Base-by-base conservation (phyloP, 2,888 invertebrate genomes). In the Eudiplozoon nipponicum region DNA sequence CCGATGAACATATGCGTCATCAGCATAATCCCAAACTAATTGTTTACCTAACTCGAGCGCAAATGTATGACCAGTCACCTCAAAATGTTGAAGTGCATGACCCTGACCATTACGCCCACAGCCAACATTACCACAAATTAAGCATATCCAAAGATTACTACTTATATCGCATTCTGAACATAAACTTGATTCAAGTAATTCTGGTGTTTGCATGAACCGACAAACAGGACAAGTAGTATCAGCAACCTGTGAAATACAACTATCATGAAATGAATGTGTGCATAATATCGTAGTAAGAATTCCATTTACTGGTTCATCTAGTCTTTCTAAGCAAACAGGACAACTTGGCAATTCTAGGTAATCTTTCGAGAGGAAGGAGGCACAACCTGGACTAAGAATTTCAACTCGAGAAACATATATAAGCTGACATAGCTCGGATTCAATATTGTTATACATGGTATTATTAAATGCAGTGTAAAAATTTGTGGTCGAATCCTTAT, bases 21-120 rank as follows among this genome's bases (percentile, higher is more conserved):
- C 86, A 38, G 84, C 84, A 56, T 98, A 98, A 55, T 98, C 98
- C 98, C 98, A 98, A 0, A 98, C 94, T 37, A 81, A 66, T 53
- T 84, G 80, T 33, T 77, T 80, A 1, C 84, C 86, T 42, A 43
- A 61, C 55, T 94, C 84, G 65, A 98, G 68, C 3, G 86, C 78
- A 53, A 81, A 98, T 15, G 84, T 84, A 59, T 98, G 94, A 49
- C 80, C 76, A 0, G 94, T 84, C 41, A 75, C 74, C 41, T 74
- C 65, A 60, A 77, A 94, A 57, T 98, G 94, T 44, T 76, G 60
- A 49, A 77, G 78, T 0, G 94, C 94, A 60, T 94, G 94, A 0
- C 81, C 84, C 23, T 67, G 65, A 18, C 70, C 68, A 56, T 70
- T 81, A 52, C 86, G 67, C 2, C 94, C 90, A 59, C 94, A 98